A percentile compares a stretch with the other conserved stretches of the same genome.
Evolutionary conservation across 2,888 invertebrate species (phyloP).

Genomic region (Hoplodrina ambigua): DNA sequence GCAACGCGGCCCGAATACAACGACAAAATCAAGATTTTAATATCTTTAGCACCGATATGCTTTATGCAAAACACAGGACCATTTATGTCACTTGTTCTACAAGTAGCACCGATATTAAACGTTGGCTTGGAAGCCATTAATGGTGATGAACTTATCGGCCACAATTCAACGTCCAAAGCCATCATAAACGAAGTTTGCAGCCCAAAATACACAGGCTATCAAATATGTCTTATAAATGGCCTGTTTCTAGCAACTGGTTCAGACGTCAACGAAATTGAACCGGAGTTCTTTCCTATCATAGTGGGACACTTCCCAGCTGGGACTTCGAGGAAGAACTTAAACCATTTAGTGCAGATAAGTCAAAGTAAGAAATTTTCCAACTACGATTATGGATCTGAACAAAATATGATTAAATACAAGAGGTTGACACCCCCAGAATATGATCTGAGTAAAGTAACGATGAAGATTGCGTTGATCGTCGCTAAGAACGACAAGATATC

Average conservation of each 20-base stretch:
- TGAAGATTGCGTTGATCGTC: constrained; percentile 66
- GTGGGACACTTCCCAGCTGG: constrained; percentile 72
- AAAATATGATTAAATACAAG: constrained; percentile 68
- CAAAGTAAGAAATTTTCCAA: constrained; percentile 63
- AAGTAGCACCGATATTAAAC: constrained; percentile 55
- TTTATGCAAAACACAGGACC: constrained; percentile 59
- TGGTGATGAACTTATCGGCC: constrained; percentile 60
- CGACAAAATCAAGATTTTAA: constrained; percentile 86
- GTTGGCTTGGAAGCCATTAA: constrained; percentile 33
- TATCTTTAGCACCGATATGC: constrained; percentile 74
- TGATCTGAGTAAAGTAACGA: constrained; percentile 69
- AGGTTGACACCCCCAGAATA: constrained; percentile 69
- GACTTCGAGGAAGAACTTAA: constrained; percentile 70
- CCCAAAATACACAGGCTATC: constrained; percentile 58
- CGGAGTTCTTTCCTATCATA: constrained; percentile 59
- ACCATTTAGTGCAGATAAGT: constrained; percentile 70
- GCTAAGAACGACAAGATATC: constrained; percentile 71
- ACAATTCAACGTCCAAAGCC: constrained; percentile 48
- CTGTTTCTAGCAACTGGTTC: constrained; percentile 62
- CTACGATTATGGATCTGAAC: constrained; percentile 71
- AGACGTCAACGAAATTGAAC: constrained; percentile 65
- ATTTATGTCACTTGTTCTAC: constrained; percentile 33
- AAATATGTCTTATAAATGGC: constrained; percentile 58
- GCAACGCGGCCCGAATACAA: constrained; percentile 90
- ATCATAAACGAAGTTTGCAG: constrained; percentile 63